Percentiles rank a stretch among this genome's conserved stretches.
Conservation (phyloP, 2,888 invertebrate genomes). For the Spisula solida region DNA sequence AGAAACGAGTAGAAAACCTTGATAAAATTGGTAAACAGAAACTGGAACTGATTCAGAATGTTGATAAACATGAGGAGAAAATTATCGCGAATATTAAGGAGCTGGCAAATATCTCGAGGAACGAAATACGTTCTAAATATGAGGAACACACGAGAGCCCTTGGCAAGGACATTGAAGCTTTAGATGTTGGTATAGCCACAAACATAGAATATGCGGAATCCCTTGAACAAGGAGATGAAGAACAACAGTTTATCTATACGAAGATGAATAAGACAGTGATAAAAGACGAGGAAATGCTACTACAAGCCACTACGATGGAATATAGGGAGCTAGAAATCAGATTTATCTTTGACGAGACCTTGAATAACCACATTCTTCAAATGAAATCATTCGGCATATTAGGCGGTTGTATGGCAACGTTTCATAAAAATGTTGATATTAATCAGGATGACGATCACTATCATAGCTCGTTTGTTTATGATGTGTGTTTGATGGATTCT, state of each 20-base stretch:
- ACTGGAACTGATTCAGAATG: slow-evolving; percentile 11
- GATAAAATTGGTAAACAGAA: slow-evolving; percentile 26
- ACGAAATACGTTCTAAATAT: slow-evolving; percentile 36
- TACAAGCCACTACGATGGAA: background rate
- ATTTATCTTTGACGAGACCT: background rate
- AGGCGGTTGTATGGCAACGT: no score
- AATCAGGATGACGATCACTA: background rate
- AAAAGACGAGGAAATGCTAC: background rate
- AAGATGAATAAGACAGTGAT: background rate
- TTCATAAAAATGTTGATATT: background rate
- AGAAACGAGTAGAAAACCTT: slow-evolving; percentile 8
- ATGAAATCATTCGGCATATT: background rate
- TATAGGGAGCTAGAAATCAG: background rate
- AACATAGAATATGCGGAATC: background rate
- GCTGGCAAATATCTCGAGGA: slow-evolving; percentile 8
- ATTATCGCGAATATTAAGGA: slow-evolving; percentile 22
- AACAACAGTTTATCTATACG: background rate
- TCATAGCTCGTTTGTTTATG: background rate
- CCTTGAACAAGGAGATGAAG: background rate
- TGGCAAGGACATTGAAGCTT: background rate
- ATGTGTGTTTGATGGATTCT: slow-evolving; percentile 11
- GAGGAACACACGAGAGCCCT: slow-evolving; percentile 25
- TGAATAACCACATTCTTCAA: background rate
- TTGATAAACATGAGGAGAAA: slow-evolving; percentile 27
- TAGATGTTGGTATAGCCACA: slow-evolving; percentile 15